Percentiles rank a stretch among this genome's conserved stretches.
Conservation (phyloP, 2,888 invertebrate genomes). For the Melolontha melolontha region DNA sequence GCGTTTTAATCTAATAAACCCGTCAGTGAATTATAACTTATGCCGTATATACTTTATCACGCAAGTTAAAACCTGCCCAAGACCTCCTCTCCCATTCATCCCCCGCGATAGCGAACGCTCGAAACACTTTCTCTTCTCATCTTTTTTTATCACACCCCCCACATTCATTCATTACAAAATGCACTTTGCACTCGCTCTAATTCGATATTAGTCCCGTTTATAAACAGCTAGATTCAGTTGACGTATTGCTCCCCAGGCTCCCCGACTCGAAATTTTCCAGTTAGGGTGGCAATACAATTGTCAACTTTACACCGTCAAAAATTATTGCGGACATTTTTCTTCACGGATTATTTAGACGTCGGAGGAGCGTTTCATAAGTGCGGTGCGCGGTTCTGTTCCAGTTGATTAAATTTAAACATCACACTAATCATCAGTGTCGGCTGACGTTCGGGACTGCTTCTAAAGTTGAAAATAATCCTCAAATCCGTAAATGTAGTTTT, state of each 20-base stretch:
- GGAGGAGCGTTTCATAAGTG: conserved; percentile 50
- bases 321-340: conserved; percentile 64
- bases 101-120: background rate
- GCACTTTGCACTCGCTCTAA: conserved; percentile 52
- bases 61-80: conserved; percentile 31
- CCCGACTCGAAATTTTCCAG: conserved; percentile 29
- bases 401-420: conserved; percentile 60
- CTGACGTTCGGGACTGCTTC: conserved; percentile 1
- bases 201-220: conserved; percentile 57
- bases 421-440: background rate
- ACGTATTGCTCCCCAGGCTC: conserved; percentile 42
- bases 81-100: conserved; percentile 1
- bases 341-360: conserved; percentile 33
- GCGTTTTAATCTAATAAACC: conserved; percentile 43
- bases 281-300: conserved; percentile 56
- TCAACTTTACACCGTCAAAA: conserved; percentile 64
- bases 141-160: conserved; percentile 32
- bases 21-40: conserved; percentile 43
- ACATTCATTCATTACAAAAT: conserved; percentile 50
- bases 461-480: background rate
- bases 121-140: conserved; percentile 23
- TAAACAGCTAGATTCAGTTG: conserved; percentile 52
- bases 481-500: too few relatives aligned
- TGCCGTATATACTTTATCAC: conserved; percentile 41
- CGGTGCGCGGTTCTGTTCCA: conserved; percentile 56